Evolutionary conservation across 2,888 invertebrate species (phyloP).

Genomic region (Ectropis crepuscularia): DNA sequence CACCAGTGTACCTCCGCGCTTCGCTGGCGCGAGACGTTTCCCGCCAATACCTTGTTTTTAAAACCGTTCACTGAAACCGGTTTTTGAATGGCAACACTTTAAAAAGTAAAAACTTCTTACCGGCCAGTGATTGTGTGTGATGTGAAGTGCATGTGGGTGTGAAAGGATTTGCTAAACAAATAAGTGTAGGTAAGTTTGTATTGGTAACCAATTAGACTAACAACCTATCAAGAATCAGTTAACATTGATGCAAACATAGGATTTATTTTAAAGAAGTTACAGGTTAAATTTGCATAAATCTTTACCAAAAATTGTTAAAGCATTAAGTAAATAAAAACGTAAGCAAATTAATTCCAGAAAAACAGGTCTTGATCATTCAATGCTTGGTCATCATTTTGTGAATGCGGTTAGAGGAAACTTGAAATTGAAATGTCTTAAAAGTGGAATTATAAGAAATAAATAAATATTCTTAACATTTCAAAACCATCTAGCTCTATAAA

Average conservation of each 20-base stretch:
- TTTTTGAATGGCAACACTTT: conserved; percentile 32
- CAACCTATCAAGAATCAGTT: conserved; percentile 21
- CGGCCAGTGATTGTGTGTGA: conserved; percentile 25
- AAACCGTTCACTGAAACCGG: conserved; percentile 32
- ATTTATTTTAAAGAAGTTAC: too few species aligned
- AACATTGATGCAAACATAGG: neutral
- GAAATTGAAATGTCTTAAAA: too few species aligned
- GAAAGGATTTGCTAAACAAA: conserved; percentile 43
- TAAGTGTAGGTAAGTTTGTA: conserved; percentile 42
- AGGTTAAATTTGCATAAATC: too few species aligned
- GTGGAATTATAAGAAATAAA: too few species aligned
- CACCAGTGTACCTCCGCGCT: conserved; percentile 65
- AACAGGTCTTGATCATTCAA: too few species aligned
- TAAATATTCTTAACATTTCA: too few species aligned
- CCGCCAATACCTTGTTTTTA: conserved; percentile 49
- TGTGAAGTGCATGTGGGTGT: conserved; percentile 31
- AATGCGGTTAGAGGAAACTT: too few species aligned
- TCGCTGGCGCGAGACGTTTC: conserved; percentile 63
- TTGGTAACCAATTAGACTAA: conserved; percentile 24
- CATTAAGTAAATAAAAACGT: too few species aligned
- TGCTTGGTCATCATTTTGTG: too few species aligned
- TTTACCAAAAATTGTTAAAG: too few species aligned
- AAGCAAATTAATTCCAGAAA: too few species aligned
- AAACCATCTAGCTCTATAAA: too few species aligned
- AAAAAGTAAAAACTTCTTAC: conserved; percentile 29